Evolutionary conservation across 2,797 vertebrate species (phyloP).

Genomic region (Scomberomorus guttatus): DNA sequence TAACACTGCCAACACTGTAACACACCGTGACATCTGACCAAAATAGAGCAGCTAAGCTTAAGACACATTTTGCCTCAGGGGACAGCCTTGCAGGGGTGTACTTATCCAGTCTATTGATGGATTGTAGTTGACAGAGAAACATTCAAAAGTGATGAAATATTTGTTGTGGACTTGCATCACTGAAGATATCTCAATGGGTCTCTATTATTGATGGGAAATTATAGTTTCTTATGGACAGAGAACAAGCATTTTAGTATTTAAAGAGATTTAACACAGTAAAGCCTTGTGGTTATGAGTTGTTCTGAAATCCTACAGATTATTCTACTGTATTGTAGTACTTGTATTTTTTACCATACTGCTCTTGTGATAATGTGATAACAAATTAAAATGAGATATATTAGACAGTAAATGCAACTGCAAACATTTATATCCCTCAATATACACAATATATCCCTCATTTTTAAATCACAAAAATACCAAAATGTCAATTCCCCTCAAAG

Average conservation of each 20-base stretch:
- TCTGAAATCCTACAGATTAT: neutral
- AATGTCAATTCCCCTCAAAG: neutral
- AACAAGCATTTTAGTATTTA: neutral
- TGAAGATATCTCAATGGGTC: slow-evolving; percentile 13
- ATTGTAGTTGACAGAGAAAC: neutral
- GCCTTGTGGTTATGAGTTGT: neutral
- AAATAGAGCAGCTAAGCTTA: slow-evolving; percentile 10
- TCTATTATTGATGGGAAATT: slow-evolving; percentile 23
- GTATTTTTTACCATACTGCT: neutral
- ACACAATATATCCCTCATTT: neutral
- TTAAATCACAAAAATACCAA: neutral
- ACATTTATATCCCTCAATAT: too few relatives aligned
- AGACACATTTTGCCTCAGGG: neutral
- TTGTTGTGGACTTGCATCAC: neutral
- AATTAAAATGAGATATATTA: neutral
- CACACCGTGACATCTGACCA: slow-evolving; percentile 20
- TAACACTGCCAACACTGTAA: slow-evolving; percentile 5
- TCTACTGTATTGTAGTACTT: too few relatives aligned
- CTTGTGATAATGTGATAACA: too few relatives aligned
- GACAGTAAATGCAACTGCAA: neutral
- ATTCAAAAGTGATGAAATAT: neutral
- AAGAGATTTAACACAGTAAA: neutral
- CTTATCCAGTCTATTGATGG: neutral
- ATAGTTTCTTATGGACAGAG: neutral
- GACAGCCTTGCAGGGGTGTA: neutral